Conservation (phyloP, 2,113 vertebrate species). For the Thamnaconus septentrionalis region DNA sequence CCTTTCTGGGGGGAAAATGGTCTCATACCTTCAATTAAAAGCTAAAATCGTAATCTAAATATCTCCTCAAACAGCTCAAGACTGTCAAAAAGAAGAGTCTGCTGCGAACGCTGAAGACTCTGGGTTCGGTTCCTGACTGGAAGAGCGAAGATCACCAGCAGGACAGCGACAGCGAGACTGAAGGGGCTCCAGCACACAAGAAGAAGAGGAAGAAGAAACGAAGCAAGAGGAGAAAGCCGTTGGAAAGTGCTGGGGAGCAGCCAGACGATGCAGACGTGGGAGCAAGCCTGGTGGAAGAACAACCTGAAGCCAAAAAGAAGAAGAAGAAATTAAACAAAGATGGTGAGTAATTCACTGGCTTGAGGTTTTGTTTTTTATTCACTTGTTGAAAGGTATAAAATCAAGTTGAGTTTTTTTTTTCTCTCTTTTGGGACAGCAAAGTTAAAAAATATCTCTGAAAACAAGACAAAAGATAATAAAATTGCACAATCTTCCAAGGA, state of each 20-base stretch:
- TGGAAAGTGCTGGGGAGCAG: constrained; percentile 22
- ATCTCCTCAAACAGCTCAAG: constrained; percentile 32
- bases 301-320: constrained; percentile 24
- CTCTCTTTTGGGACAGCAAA: constrained; percentile 15
- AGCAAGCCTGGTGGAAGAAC: constrained; percentile 3
- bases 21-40: too few relatives aligned
- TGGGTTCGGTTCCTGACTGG: constrained; percentile 73
- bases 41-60: background rate
- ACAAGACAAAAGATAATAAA: background rate
- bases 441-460: constrained; percentile 1
- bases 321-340: constrained; percentile 32
- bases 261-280: constrained; percentile 11
- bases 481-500: background rate
- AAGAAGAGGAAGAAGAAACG: constrained; percentile 70
- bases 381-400: background rate
- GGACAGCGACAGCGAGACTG: constrained; percentile 43
- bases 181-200: constrained; percentile 10
- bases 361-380: background rate
- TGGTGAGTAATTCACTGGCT: constrained; percentile 42
- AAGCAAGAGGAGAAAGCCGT: constrained; percentile 56
- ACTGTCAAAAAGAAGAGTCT: constrained; percentile 71
- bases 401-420: background rate
- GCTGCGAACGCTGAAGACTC: constrained; percentile 71
- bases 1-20: too few relatives aligned
- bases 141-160: constrained; percentile 22